A percentile compares a stretch with the other conserved stretches of the same genome.
Conservation (phyloP, 2,888 invertebrate genomes). For the Hipparchia semele region DNA sequence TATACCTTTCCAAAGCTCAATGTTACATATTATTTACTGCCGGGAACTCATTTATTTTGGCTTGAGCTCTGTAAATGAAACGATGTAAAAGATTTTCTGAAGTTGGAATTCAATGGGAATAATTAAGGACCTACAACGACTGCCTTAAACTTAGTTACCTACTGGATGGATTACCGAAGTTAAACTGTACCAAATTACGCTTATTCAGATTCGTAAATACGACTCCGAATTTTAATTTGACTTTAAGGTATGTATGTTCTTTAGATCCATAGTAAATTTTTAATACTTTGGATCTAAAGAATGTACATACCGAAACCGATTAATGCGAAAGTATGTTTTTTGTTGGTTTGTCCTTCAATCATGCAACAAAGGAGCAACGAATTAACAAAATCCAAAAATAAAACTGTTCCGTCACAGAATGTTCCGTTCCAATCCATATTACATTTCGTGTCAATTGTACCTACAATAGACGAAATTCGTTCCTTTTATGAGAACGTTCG, state of each 20-base stretch:
- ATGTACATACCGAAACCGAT: too few species aligned
- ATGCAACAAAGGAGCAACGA: too few species aligned
- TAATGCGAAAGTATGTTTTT: too few species aligned
- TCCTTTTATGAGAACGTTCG: constrained; percentile 15
- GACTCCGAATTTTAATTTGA: background rate
- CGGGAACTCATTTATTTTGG: too few species aligned
- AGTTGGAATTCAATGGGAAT: constrained; percentile 1
- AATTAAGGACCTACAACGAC: background rate
- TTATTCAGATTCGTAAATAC: constrained; percentile 6
- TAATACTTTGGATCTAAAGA: too few species aligned
- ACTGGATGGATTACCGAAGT: constrained; percentile 8
- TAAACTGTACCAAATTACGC: background rate
- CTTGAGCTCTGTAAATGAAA: background rate
- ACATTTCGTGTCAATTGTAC: constrained; percentile 4
- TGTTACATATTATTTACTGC: too few species aligned
- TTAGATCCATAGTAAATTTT: too few species aligned
- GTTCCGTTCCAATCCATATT: constrained; percentile 3
- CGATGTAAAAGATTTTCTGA: background rate
- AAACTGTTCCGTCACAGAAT: background rate
- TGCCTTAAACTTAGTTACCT: background rate
- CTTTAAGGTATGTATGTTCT: background rate
- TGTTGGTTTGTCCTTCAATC: too few species aligned
- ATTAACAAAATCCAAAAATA: background rate
- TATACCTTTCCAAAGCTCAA: too few species aligned
- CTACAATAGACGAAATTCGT: constrained; percentile 2